Evolutionary conservation across 2,113 vertebrate species (phyloP).

Genomic region (Paramisgurnus dabryanus): DNA sequence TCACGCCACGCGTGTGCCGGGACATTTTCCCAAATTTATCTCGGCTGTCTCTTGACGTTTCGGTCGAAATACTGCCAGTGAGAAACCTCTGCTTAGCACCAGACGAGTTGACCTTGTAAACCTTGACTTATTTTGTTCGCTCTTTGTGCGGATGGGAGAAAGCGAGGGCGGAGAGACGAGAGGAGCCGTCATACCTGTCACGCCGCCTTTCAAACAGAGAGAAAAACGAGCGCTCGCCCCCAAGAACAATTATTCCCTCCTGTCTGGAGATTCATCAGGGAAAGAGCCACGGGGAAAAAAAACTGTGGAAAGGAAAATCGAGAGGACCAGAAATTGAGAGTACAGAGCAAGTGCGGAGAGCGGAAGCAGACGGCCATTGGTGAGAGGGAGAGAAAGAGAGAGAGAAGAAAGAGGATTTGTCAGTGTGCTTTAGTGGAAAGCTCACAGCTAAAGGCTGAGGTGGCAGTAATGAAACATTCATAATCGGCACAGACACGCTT

Average conservation of each 20-base stretch:
- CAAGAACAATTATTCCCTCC: conserved; percentile 81
- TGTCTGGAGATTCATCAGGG: conserved; percentile 79
- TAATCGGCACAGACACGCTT: conserved; percentile 81
- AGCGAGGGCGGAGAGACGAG: not conserved
- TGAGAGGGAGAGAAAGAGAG: conserved; percentile 58
- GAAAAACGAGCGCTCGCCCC: conserved; percentile 79
- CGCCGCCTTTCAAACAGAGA: conserved; percentile 80
- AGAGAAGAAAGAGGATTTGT: conserved; percentile 83
- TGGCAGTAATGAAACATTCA: conserved; percentile 83
- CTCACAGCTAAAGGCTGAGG: conserved; percentile 71
- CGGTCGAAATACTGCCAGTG: conserved; percentile 68
- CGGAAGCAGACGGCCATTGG: conserved; percentile 36
- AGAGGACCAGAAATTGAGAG: conserved; percentile 51
- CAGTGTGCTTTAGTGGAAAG: conserved; percentile 62
- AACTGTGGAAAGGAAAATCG: not conserved
- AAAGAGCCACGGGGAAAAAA: conserved; percentile 48
- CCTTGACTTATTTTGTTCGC: conserved; percentile 76
- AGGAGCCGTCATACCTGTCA: conserved; percentile 70
- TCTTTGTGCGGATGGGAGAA: conserved; percentile 61
- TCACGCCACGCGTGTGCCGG: not conserved
- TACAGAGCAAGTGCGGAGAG: not conserved
- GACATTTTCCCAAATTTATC: conserved; percentile 59
- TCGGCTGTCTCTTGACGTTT: conserved; percentile 65
- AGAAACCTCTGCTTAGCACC: conserved; percentile 64
- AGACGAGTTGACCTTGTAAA: conserved; percentile 79